Conservation (phyloP, 2,888 invertebrate species). For the Chirona hameri region DNA sequence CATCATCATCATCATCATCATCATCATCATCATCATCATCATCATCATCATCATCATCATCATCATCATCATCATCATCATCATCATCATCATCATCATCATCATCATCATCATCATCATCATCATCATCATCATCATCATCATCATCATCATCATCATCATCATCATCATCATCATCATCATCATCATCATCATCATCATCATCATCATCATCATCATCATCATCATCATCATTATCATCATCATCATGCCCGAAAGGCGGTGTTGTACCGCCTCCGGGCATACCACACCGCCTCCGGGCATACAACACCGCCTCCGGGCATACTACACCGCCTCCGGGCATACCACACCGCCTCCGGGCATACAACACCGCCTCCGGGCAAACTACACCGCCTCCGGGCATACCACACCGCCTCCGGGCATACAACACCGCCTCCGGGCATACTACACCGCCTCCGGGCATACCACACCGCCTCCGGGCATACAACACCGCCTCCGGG, state of each 20-base stretch:
- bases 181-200: conserved; percentile 22
- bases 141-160: conserved; percentile 22
- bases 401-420: too few relatives aligned
- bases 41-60: conserved; percentile 22
- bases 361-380: too few relatives aligned
- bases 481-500: too few relatives aligned
- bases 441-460: too few relatives aligned
- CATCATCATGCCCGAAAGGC: background rate
- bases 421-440: too few relatives aligned
- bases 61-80: conserved; percentile 22
- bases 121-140: conserved; percentile 22
- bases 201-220: conserved; percentile 22
- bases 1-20: conserved; percentile 22
- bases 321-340: too few relatives aligned
- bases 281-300: too few relatives aligned
- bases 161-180: conserved; percentile 22
- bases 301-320: too few relatives aligned
- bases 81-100: conserved; percentile 22
- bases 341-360: too few relatives aligned
- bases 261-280: too few relatives aligned
- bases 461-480: too few relatives aligned
- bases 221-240: conserved; percentile 22
- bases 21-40: conserved; percentile 22
- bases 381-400: too few relatives aligned
- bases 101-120: conserved; percentile 22